Conservation (phyloP, 1,140 invertebrate genomes). For the Plodia interpunctella region DNA sequence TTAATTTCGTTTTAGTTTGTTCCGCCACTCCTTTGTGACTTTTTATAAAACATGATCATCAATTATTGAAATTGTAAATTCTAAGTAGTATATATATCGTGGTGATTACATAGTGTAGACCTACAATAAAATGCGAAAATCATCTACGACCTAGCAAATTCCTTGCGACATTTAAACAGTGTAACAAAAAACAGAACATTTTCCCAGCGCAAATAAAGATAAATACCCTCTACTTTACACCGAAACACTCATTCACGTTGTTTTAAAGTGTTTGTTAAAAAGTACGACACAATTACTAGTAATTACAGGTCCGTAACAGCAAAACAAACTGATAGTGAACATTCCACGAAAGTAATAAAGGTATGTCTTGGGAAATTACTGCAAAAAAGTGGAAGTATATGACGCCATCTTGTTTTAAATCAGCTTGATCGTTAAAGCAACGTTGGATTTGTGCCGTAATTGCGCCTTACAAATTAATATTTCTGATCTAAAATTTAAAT, state of each 20-base stretch:
- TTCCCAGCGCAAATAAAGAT: not conserved
- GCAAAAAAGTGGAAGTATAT: not conserved
- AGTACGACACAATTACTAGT: slow-evolving; percentile 2
- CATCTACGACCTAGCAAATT: too few species aligned
- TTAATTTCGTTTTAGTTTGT: too few species aligned
- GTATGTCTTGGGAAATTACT: not conserved
- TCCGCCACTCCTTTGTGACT: too few species aligned
- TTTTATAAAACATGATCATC: too few species aligned
- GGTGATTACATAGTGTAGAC: too few species aligned
- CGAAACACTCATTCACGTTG: not conserved
- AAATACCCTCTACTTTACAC: not conserved
- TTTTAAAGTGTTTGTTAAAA: not conserved
- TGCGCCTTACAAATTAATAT: too few species aligned
- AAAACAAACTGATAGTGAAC: slow-evolving; percentile 1
- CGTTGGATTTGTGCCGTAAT: too few species aligned
- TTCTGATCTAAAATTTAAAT: too few species aligned
- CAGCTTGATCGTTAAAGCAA: not conserved
- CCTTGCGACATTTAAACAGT: too few species aligned
- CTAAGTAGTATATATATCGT: too few species aligned
- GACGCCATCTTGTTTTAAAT: not conserved
- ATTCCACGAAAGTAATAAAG: slow-evolving; percentile 5
- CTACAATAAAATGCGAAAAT: too few species aligned
- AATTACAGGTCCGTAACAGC: not conserved
- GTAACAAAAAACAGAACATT: not conserved
- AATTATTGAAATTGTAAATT: too few species aligned